Evolutionary conservation across 2,888 invertebrate species (phyloP).

Genomic region (Drosophila rubida): DNA sequence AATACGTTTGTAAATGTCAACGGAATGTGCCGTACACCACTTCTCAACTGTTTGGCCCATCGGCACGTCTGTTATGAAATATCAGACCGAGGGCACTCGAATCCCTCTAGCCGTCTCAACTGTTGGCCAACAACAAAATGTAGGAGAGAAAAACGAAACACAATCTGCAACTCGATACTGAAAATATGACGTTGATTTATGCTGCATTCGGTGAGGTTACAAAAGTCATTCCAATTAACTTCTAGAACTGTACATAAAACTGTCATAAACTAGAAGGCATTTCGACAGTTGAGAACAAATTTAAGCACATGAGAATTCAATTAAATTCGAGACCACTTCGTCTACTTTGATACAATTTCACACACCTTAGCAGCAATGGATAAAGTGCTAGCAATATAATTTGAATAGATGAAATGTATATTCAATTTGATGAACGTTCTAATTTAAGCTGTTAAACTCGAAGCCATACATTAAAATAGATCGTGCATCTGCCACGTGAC

Average conservation of each 20-base stretch:
- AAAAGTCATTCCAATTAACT: slow-evolving; percentile 16
- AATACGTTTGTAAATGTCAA: slow-evolving; percentile 63
- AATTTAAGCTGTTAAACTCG: no score
- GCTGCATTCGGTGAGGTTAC: not conserved
- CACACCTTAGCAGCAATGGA: no score
- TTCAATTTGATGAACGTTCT: no score
- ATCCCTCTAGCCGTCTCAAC: not conserved
- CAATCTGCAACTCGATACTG: not conserved
- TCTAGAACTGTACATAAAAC: not conserved
- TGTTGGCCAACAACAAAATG: not conserved
- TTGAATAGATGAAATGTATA: no score
- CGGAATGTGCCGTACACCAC: slow-evolving; percentile 20
- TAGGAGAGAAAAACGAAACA: not conserved
- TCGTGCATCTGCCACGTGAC: not conserved
- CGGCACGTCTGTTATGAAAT: slow-evolving; percentile 23
- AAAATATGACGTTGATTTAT: slow-evolving; percentile 24
- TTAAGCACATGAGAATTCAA: not conserved
- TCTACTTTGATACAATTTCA: no score
- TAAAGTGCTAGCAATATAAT: no score
- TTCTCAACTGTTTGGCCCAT: slow-evolving; percentile 3
- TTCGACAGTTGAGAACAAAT: not conserved
- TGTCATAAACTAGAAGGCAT: not conserved
- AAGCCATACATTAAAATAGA: not conserved
- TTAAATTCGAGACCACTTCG: no score
- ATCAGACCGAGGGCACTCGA: slow-evolving; percentile 1